Evolutionary conservation across 2,888 invertebrate genomes (phyloP), one percentile per base, ranked within the genome.

Genomic region (Conops quadrifasciatus): DNA sequence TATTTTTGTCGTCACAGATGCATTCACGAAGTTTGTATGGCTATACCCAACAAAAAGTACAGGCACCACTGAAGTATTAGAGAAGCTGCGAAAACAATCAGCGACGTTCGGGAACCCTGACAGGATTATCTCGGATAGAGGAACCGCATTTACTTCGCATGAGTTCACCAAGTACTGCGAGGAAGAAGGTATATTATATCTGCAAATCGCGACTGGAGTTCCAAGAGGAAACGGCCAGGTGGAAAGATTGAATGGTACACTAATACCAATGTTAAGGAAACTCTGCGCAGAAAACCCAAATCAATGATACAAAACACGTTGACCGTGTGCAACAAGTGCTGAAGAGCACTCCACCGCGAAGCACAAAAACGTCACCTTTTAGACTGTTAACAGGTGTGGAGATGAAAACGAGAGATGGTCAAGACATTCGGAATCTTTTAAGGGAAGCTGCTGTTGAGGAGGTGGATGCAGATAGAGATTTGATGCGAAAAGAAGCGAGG

Each of bases 21-120:
- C 73, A 0, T 84, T 81, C 59, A 80, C 80, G 0, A 83, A 83
- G 59, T 82, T 81, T 75, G 75, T 77, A 0, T 84, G 84, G 82
- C 26, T 83, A 0, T 83, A 78, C 65, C 82, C 83, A 0, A 78
- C 75, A 0, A 82, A 80, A 68, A 75, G 74, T 4, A 77, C 77
- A 0, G 73, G 78, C 0, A 71, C 77, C 2, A 75, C 74, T 26
- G 83, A 85, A 53, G 80, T 80, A 0, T 3, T 85, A 9, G 70
- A 78, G 1, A 80, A 79, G 70, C 62, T 84, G 1, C 70, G 60
- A 9, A 66, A 76, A 4, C 82, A 82, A 45, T 77, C 81, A 66
- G 73, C 76, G 21, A 76, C 64, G 15, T 70, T 76, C 19, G 73
- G 74, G 70, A 74, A 71, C 45, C 74, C 74, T 9, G 15, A n/a